Evolutionary conservation across 2,113 vertebrate species (phyloP), one percentile per base, ranked within the genome.

Genomic region (Carassius gibelio): DNA sequence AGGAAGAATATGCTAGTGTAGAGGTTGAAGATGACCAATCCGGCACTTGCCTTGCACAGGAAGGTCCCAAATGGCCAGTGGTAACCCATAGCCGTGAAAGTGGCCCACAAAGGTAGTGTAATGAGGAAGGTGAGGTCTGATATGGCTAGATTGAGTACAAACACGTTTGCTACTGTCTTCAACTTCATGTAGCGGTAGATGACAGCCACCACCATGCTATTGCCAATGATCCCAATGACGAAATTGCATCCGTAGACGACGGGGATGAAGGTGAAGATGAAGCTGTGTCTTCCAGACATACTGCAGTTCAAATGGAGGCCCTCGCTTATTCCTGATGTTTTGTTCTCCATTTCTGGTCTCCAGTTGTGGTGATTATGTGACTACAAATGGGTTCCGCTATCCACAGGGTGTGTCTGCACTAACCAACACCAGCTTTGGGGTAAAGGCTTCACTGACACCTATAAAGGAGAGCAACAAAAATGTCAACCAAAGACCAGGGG

Each of bases 131-230:
- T 98, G 82, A 99, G 92, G 90, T 99, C 98, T 1, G 98, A 98
- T 48, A 99, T 86, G 0, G 98, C 98, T n/a, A 99, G 94, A 89
- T 99, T 99, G 72, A 99, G 92, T 71, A 99, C 95, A 48, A 99
- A 99, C 55, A 99, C 94, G 82, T 97, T 97, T 87, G 98, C 97
- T 23, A 99, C 97, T 0, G 96, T 98, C 93, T 97, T 99, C 71
- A 99, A 88, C 91, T 98, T 99, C 96, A 99, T 97, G 92, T 98
- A 98, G 89, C 95, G 95, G 93, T 96, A 98, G 92, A 98, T 99
- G 87, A 99, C 95, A 0, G 96, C 95, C 75, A 99, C 97, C 0
- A 99, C 97, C 94, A 99, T 93, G 85, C 96, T 97, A 93, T 99
- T 99, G 11, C 98, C 98, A 5, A 99, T 94, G 30, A 99, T 95